Percentiles rank a stretch among this genome's conserved stretches.
Evolutionary conservation across 2,888 invertebrate genomes (phyloP).

Genomic region (Epistrophe grossulariae): DNA sequence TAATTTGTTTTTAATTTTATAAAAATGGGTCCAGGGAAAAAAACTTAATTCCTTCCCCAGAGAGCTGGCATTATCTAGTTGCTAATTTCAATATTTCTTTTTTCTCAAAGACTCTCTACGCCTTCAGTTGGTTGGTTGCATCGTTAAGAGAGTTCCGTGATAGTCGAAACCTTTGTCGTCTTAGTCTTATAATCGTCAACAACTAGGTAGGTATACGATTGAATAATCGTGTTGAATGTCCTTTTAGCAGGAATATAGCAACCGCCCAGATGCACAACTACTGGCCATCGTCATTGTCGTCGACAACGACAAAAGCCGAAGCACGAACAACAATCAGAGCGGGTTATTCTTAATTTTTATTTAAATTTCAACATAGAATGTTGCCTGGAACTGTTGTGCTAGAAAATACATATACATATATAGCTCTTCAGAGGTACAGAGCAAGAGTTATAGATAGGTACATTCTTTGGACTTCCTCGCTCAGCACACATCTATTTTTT

Average conservation of each 20-base stretch:
- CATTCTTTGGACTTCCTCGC: constrained; percentile 37
- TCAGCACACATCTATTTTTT: not conserved
- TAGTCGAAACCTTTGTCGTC: not conserved
- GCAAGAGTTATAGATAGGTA: constrained; percentile 12
- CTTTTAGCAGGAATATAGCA: constrained; percentile 59
- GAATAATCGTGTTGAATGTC: constrained; percentile 73
- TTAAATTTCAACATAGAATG: constrained; percentile 61
- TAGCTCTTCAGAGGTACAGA: not conserved
- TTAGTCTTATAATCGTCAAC: constrained; percentile 15
- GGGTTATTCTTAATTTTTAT: constrained; percentile 75
- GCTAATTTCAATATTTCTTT: constrained; percentile 36
- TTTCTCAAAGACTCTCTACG: constrained; percentile 15
- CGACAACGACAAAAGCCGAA: not conserved
- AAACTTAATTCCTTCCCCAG: too few relatives aligned
- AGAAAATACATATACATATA: not conserved
- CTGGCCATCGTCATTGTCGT: constrained; percentile 9
- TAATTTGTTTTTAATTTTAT: too few relatives aligned
- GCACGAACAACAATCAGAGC: constrained; percentile 73
- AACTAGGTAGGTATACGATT: constrained; percentile 18
- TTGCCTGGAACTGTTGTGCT: not conserved
- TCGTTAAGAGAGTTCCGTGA: constrained; percentile 51
- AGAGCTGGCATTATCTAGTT: constrained; percentile 22
- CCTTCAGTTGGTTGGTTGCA: not conserved
- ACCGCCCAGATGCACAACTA: constrained; percentile 66
- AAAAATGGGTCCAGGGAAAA: too few relatives aligned